Evolutionary conservation across 37 sponge, comb jelly and placozoan genomes (phyloP), one percentile per base, ranked within the genome.

Genomic region (Ephydatia muelleri): DNA sequence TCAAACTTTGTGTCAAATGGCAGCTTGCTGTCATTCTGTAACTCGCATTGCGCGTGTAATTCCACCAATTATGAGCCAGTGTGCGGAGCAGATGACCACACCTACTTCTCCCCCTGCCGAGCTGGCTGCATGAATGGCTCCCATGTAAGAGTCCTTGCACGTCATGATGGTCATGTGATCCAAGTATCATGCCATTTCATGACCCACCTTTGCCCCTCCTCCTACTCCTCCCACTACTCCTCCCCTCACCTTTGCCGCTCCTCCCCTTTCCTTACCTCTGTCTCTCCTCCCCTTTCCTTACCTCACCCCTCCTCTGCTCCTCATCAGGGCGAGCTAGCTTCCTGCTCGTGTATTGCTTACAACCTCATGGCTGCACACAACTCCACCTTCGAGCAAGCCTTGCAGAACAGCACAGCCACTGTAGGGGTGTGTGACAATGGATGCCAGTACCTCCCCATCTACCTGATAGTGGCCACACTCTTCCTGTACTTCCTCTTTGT

Each of bases 81-180:
- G 28, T 82, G 83, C 35, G 83, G 83, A 1, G 30, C 78, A 30
- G 83, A 82, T 43, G 76, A 76, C 40, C 39, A 33, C 32, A 74
- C 83, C 33, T 82, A 82, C 49, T 74, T 82, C 40, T 77, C 83
- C 11, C 83, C 83, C 32, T 82, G 83, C 35, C 65, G 74, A 11
- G 83, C 78, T 75, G 83, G 83, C 0, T 82, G 83, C 26, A 57
- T 11, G 57, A 57, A 57, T 14, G 57, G 16, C 57, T 57, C 57
- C 1, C 57, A 57, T 5, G 57, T 57, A 57, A 57, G 57, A 57
- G n/a, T n/a, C n/a, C n/a, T n/a, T 43, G n/a, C 43, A 43, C 43
- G 6, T 43, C 6, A 43, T 43, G 43, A 9, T 9, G 3, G 43
- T 43, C 43, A 43, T 6, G 6, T 43, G 43, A 43, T 43, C 3